Percentiles rank a stretch among this genome's conserved stretches.
Evolutionary conservation across 2,113 vertebrate species (phyloP).

Genomic region (Jacana jacana): DNA sequence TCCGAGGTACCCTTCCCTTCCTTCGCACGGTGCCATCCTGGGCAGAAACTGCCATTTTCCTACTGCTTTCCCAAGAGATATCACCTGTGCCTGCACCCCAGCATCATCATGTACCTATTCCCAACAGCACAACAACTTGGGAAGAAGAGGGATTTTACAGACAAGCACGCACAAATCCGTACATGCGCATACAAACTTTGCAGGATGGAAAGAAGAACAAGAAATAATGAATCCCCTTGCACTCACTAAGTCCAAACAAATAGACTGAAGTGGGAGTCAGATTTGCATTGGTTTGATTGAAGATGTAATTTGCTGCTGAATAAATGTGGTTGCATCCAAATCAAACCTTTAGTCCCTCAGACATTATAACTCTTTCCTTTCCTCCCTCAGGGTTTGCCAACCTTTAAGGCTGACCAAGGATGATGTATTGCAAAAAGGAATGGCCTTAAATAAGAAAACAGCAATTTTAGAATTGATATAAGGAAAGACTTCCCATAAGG

Average conservation of each 20-base stretch:
- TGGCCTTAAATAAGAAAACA: slow-evolving; percentile 15
- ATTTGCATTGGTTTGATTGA: slow-evolving; percentile 56
- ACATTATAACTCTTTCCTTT: slow-evolving; percentile 7
- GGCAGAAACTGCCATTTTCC: not conserved
- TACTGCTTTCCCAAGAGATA: not conserved
- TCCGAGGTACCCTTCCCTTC: not conserved
- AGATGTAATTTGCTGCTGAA: slow-evolving; percentile 58
- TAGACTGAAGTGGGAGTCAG: slow-evolving; percentile 17
- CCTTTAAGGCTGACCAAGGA: slow-evolving; percentile 65
- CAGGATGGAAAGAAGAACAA: not conserved
- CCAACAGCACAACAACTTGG: not conserved
- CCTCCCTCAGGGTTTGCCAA: slow-evolving; percentile 28
- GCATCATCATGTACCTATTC: not conserved
- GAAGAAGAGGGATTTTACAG: not conserved
- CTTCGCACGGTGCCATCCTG: not conserved
- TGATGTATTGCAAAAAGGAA: slow-evolving; percentile 46
- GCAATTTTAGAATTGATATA: not conserved
- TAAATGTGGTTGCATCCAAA: slow-evolving; percentile 49
- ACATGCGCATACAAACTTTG: accelerated
- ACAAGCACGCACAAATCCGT: accelerated
- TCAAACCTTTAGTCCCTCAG: slow-evolving; percentile 48
- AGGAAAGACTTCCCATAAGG: not conserved
- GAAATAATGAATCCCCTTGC: slow-evolving; percentile 30
- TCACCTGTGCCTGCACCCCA: not conserved
- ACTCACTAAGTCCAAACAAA: slow-evolving; percentile 54